Evolutionary conservation across 2,888 invertebrate genomes (phyloP).

Genomic region (Yponomeuta sedellus): DNA sequence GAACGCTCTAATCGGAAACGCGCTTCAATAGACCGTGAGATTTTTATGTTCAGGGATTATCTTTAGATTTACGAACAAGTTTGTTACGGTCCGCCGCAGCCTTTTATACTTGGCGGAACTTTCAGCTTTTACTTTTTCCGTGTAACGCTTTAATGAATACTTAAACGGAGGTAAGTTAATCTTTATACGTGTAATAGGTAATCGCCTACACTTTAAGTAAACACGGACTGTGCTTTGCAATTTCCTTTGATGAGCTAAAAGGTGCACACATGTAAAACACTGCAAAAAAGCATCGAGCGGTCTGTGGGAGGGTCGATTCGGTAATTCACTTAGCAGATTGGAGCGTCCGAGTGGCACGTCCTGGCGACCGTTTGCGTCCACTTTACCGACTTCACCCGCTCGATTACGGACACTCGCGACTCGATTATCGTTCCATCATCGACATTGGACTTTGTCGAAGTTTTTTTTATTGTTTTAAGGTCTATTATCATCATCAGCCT

Average conservation of each 20-base stretch:
- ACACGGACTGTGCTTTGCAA: not conserved
- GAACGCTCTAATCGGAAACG: conserved; percentile 49
- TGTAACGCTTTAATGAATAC: not conserved
- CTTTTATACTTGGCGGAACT: conserved; percentile 1
- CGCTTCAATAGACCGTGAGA: conserved; percentile 39
- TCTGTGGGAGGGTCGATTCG: not conserved
- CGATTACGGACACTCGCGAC: conserved; percentile 29
- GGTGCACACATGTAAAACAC: not conserved
- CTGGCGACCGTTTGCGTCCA: conserved; percentile 19
- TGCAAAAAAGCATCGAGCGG: not conserved
- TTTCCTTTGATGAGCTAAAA: not conserved
- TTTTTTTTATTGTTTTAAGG: not conserved
- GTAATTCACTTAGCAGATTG: conserved; percentile 40
- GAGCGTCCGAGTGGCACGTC: conserved; percentile 20
- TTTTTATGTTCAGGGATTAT: conserved; percentile 27
- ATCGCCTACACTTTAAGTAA: not conserved
- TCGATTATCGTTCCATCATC: conserved; percentile 22
- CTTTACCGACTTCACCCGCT: not conserved
- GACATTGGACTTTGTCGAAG: conserved; percentile 15
- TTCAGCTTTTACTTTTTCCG: not conserved
- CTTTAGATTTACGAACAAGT: conserved; percentile 13
- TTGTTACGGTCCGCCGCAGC: conserved; percentile 12
- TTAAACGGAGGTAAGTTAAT: not conserved
- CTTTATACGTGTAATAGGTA: not conserved
- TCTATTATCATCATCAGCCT: no score